Evolutionary conservation across 2,797 vertebrate genomes (phyloP).

Genomic region (Delichon dasypus): DNA sequence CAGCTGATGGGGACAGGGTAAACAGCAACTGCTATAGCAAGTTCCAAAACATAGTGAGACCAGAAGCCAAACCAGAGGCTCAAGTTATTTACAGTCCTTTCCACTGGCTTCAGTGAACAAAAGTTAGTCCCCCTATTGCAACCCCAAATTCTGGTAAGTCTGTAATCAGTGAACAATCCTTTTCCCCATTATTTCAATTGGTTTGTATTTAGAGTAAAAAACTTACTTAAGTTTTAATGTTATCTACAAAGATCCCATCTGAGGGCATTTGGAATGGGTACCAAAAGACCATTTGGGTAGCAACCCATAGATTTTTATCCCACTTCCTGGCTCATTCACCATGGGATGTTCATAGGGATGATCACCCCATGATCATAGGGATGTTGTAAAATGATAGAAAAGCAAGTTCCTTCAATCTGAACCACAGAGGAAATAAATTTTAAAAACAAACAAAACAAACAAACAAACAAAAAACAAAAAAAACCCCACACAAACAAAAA

Average conservation of each 20-base stretch:
- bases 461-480: no score
- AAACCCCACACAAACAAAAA: no score
- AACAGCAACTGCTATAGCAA: background rate
- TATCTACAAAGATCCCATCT: background rate
- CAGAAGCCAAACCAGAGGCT: background rate
- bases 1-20: background rate
- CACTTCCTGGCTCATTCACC: background rate
- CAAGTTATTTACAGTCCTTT: background rate
- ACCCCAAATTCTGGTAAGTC: background rate
- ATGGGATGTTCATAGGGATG: no score
- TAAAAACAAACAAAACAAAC: no score
- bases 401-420: background rate
- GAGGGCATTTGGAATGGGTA: background rate
- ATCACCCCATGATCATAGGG: background rate
- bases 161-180: background rate
- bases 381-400: background rate
- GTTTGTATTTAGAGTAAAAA: background rate
- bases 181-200: background rate
- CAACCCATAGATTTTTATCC: background rate
- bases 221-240: background rate
- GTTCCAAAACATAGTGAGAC: background rate
- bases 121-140: background rate
- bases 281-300: background rate
- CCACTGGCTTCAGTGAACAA: background rate
- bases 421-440: background rate